Base-by-base conservation (phyloP, 2,888 invertebrate genomes). In the Drosophila pseudotalamancana region DNA sequence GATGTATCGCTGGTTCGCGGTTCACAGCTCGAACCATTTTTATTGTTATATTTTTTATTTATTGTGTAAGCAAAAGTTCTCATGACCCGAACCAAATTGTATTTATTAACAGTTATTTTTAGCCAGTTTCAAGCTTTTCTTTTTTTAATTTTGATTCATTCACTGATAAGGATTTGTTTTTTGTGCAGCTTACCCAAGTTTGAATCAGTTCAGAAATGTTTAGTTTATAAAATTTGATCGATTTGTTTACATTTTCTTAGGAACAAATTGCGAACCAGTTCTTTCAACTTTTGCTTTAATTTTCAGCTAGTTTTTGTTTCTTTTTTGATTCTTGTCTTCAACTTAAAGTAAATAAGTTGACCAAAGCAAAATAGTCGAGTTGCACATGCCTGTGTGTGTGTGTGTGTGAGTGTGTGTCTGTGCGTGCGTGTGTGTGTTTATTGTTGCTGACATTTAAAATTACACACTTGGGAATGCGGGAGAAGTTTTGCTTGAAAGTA, bases 391-490 rank as follows among this genome's bases (percentile, higher is more conserved):
- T 32, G 45, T 16, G 31, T 50, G 29, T 21, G 32, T 46, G 12
- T 32, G 37, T 46, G 29, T 49, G 21, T 51, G 45, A 45, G 19
- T 65, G 54, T 49, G 48, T 53, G 53, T 48, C 53, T 61, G 63
- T 56, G 34, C 39, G 43, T 60, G 45, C 56, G 53, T 51, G 49
- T 50, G 60, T 66, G 65, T 68, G 59, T 40, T 74, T 69, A 85
- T 78, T 77, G 81, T 65, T 82, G 87, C 83, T 83, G 83, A 85
- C 83, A 83, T 85, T 83, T 87, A 76, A 83, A 83, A 83, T 82
- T 70, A 82, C 73, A 86, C 83, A 82, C 87, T 82, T 72, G 83
- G 83, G 83, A 83, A 81, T 83, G 78, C 68, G 66, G 42, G 67
- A 55, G 64, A 72, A 75, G 65, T 69, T 85, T 75, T 67, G 72